Percentiles rank a stretch among this genome's conserved stretches.
Conservation (phyloP, 2,113 vertebrate species). For the Salvelinus alpinus region DNA sequence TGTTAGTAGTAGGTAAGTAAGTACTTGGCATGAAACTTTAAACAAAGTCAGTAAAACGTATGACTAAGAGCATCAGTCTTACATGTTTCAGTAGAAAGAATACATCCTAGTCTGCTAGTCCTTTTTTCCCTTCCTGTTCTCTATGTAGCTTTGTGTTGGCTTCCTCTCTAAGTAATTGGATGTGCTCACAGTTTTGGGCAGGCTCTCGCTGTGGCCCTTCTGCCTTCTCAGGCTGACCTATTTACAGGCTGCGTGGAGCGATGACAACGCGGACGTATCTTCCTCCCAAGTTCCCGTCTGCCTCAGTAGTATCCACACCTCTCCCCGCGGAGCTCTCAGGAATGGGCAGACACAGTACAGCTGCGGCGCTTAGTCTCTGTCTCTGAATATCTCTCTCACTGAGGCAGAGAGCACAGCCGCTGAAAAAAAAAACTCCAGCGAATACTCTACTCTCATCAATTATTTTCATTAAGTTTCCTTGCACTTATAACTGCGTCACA, state of each 20-base stretch:
- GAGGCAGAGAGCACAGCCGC: too few relatives aligned
- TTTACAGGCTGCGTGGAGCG: slow-evolving; percentile 39
- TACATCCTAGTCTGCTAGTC: not conserved
- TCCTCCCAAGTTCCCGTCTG: slow-evolving; percentile 19
- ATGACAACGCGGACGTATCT: slow-evolving; percentile 30
- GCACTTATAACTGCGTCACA: too few relatives aligned
- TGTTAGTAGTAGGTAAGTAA: too few relatives aligned
- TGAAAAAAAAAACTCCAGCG: too few relatives aligned
- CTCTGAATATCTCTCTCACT: too few relatives aligned
- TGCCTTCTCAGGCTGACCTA: slow-evolving; percentile 50
- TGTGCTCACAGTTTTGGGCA: slow-evolving; percentile 30
- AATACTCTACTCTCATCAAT: too few relatives aligned
- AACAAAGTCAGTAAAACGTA: too few relatives aligned
- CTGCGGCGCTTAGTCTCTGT: not conserved
- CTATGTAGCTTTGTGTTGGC: slow-evolving; percentile 25
- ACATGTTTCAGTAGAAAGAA: too few relatives aligned
- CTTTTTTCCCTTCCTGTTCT: slow-evolving; percentile 13
- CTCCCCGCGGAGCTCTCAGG: slow-evolving; percentile 25
- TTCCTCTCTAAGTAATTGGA: slow-evolving; percentile 47
- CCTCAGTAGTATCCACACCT: slow-evolving; percentile 8
- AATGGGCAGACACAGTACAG: slow-evolving; percentile 9
- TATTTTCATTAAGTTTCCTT: too few relatives aligned
- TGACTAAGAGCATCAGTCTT: too few relatives aligned
- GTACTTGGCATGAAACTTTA: too few relatives aligned
- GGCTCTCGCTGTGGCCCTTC: slow-evolving; percentile 39